These are phyloP conservation scores for Euplexia lucipara DNA, from an alignment of 2,888 invertebrate species.

Conservation along the genomic window DNA sequence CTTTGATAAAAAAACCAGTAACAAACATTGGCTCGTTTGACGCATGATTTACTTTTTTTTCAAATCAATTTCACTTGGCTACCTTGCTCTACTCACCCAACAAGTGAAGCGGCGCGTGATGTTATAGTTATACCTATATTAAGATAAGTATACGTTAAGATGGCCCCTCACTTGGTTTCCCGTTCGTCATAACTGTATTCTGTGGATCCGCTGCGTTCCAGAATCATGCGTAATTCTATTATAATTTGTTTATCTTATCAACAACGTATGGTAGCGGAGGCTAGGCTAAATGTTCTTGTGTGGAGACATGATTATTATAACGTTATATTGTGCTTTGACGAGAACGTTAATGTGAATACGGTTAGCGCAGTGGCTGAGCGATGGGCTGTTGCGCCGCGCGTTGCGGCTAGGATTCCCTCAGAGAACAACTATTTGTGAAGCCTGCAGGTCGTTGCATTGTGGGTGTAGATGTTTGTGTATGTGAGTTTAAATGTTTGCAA, in stretches of 20 bases:
- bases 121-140: slow-evolving; percentile 14
- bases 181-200: slow-evolving; percentile 44
- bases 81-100: slow-evolving; percentile 11
- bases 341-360: background rate
- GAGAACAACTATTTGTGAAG: no score
- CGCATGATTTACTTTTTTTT: slow-evolving; percentile 9
- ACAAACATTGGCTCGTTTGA: no score
- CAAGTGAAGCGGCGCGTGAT: slow-evolving; percentile 17
- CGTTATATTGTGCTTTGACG: background rate
- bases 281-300: slow-evolving; percentile 2
- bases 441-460: no score
- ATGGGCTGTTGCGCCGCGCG: no score
- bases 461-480: no score
- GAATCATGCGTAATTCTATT: slow-evolving; percentile 59
- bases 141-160: slow-evolving; percentile 30
- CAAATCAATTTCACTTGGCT: slow-evolving; percentile 14
- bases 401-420: no score
- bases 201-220: slow-evolving; percentile 53
- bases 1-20: no score
- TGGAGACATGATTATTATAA: background rate
- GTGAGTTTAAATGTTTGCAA: no score
- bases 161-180: slow-evolving; percentile 46
- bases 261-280: slow-evolving; percentile 17
- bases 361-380: no score
- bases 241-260: slow-evolving; percentile 54